Percentiles rank a stretch among this genome's conserved stretches.
phyloP scores from a whole-genome alignment of 92 coral and sea anemone genomes.

The Palythoa grandis region DNA sequence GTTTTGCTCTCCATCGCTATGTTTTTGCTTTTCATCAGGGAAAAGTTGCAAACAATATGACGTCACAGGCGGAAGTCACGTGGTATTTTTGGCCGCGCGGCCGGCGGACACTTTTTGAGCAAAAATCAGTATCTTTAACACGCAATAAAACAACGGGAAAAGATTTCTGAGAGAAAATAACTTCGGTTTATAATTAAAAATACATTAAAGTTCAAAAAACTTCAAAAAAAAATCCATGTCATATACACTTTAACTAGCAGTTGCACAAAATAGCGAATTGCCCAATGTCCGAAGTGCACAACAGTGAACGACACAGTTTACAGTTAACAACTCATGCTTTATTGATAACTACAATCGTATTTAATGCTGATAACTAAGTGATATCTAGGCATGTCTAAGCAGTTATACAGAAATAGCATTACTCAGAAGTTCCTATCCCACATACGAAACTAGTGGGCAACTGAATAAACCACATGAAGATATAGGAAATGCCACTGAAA shows the following conservation, averaged over 20 bases:
- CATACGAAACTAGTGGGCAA: not conserved
- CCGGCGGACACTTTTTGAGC: conserved; percentile 14
- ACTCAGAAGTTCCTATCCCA: not conserved
- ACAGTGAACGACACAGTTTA: conserved; percentile 13
- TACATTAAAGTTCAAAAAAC: no score
- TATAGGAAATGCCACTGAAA: no score
- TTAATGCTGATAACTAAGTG: conserved; percentile 7
- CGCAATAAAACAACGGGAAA: conserved; percentile 1
- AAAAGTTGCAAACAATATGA: conserved; percentile 8
- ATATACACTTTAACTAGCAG: not conserved
- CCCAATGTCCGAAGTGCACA: not conserved
- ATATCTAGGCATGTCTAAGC: conserved; percentile 9
- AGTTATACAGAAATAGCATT: not conserved
- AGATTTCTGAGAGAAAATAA: not conserved
- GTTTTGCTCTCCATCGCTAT: conserved; percentile 24
- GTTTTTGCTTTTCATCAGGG: not conserved
- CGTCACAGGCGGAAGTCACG: not conserved
- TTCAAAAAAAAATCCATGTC: not conserved
- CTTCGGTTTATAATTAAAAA: no score
- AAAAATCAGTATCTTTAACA: not conserved
- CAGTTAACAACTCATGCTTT: conserved; percentile 26
- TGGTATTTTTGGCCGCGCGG: conserved; percentile 16
- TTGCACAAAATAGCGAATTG: not conserved
- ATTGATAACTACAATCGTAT: conserved; percentile 7
- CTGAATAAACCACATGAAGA: no score